Conservation (phyloP, 2,113 vertebrate species). For the Origma solitaria region DNA sequence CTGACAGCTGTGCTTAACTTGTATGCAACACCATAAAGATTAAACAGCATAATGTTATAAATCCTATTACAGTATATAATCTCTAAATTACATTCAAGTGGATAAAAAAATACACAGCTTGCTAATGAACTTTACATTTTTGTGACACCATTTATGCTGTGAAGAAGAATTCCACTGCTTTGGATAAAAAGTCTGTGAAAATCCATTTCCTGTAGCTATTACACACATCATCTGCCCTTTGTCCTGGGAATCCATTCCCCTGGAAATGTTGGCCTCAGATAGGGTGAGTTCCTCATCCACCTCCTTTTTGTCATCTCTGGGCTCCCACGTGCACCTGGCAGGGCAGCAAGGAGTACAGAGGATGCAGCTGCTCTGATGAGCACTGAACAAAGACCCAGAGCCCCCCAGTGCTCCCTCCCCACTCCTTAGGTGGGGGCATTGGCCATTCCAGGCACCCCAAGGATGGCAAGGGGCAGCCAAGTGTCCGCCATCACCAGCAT, state of each 20-base stretch:
- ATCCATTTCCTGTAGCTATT: constrained; percentile 46
- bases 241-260: constrained; percentile 13
- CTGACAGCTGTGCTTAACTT: constrained; percentile 47
- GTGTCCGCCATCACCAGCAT: rapidly evolving
- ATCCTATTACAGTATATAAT: constrained; percentile 88
- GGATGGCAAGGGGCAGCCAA: not conserved
- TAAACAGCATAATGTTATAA: constrained; percentile 74
- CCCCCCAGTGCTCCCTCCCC: not conserved
- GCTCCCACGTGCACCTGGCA: not conserved
- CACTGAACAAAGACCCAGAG: not conserved
- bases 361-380: not conserved
- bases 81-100: constrained; percentile 86
- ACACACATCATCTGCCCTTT: not conserved
- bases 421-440: rapidly evolving
- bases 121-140: constrained; percentile 89
- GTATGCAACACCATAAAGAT: constrained; percentile 69
- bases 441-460: not conserved
- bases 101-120: constrained; percentile 83
- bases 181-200: constrained; percentile 72
- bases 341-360: not conserved
- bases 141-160: constrained; percentile 72
- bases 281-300: not conserved
- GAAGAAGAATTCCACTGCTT: constrained; percentile 64
- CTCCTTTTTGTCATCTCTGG: not conserved
- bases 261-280: not conserved